A percentile compares a stretch with the other conserved stretches of the same genome.
phyloP scores from a whole-genome alignment of 2,888 invertebrate genomes.

The Eurytoma californica region DNA sequence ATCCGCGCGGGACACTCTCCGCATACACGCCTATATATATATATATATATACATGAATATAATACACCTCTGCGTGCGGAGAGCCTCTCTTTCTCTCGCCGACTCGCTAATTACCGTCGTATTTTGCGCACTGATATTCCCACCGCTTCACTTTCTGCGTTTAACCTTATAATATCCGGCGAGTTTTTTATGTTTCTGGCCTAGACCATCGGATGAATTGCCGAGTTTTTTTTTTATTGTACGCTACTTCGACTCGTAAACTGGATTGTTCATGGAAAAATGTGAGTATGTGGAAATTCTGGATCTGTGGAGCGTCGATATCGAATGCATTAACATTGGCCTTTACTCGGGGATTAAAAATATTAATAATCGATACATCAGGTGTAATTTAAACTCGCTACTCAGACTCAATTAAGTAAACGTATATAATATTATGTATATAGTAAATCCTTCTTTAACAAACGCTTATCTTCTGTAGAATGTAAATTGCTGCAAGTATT shows the following conservation, averaged over 20 bases:
- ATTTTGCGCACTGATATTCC: slow-evolving; percentile 26
- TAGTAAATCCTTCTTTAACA: too few relatives aligned
- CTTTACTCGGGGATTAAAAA: background rate
- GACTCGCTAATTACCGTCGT: slow-evolving; percentile 20
- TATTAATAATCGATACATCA: background rate
- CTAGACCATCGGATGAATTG: background rate
- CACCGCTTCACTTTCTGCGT: slow-evolving; percentile 5
- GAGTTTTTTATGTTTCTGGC: slow-evolving; percentile 2
- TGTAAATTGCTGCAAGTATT: too few relatives aligned
- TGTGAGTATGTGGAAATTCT: too few relatives aligned
- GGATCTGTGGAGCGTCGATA: background rate
- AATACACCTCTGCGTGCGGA: background rate
- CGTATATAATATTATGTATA: too few relatives aligned
- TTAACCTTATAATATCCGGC: slow-evolving; percentile 24
- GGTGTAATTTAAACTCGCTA: too few relatives aligned
- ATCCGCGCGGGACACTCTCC: background rate
- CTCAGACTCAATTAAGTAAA: too few relatives aligned
- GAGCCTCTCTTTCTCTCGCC: too few relatives aligned
- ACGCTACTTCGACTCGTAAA: background rate
- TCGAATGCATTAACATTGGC: background rate
- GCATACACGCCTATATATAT: background rate
- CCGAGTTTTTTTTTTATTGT: background rate
- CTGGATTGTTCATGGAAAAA: background rate
- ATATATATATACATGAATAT: too few relatives aligned
- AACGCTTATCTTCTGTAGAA: too few relatives aligned